These are phyloP conservation scores for Hypotaenidia okinawae DNA, from an alignment of 2,797 vertebrate species.

Conservation along the genomic window DNA sequence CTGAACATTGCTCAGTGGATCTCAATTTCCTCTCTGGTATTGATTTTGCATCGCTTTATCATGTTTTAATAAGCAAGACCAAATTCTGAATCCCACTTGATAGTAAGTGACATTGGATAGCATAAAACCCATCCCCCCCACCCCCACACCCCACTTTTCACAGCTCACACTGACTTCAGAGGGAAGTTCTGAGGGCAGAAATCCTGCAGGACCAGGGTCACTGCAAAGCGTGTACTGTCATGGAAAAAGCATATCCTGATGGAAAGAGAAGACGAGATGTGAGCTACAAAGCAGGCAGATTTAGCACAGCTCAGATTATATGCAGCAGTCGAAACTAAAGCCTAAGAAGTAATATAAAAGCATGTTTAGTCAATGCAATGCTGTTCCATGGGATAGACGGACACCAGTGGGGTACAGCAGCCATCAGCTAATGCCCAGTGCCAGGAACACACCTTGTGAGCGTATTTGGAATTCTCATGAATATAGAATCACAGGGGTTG, in stretches of 20 bases:
- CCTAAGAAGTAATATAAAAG: background rate
- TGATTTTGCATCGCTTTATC: background rate
- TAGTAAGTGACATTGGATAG: background rate
- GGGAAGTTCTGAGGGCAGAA: background rate
- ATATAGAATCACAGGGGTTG: too few relatives aligned
- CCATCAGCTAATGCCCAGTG: rapidly evolving
- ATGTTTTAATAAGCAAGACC: background rate
- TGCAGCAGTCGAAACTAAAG: background rate
- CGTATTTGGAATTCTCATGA: rapidly evolving
- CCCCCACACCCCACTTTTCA: background rate
- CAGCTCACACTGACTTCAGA: background rate
- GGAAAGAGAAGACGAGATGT: background rate
- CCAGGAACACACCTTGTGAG: background rate
- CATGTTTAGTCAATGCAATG: background rate
- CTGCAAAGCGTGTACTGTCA: background rate
- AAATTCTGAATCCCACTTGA: background rate
- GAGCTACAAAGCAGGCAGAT: background rate
- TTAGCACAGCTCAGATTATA: rapidly evolving
- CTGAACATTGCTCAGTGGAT: background rate
- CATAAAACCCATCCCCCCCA: background rate
- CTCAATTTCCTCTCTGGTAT: background rate
- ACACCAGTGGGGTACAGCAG: background rate
- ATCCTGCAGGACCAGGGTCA: background rate
- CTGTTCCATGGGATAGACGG: background rate
- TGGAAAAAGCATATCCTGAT: rapidly evolving